phyloP scores from a whole-genome alignment of 2,113 vertebrate species.

The Menura novaehollandiae region DNA sequence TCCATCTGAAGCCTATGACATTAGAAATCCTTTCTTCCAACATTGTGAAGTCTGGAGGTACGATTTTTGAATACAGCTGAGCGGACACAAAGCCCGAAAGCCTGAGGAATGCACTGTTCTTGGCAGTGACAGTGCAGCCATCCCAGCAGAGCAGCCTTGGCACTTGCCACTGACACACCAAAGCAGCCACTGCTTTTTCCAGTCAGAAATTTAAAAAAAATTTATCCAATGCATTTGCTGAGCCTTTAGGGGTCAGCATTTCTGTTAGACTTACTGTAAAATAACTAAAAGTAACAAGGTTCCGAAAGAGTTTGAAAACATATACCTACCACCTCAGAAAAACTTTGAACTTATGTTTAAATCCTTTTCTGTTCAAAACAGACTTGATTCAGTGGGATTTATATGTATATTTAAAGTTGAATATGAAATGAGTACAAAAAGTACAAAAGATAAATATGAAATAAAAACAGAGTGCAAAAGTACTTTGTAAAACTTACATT shows the following conservation, averaged over 20 bases:
- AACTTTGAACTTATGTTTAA: neutral
- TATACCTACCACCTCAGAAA: neutral
- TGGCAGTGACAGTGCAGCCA: neutral
- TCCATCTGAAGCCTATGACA: neutral
- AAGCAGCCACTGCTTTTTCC: neutral
- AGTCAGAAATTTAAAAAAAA: neutral
- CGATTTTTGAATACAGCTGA: neutral
- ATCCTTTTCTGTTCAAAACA: neutral
- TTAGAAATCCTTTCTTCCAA: neutral
- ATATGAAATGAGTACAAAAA: neutral
- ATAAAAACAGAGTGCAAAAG: neutral
- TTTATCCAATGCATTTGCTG: neutral
- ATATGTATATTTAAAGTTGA: neutral
- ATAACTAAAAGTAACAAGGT: neutral
- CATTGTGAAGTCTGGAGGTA: neutral
- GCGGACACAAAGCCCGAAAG: neutral
- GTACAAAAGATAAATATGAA: neutral
- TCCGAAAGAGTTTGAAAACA: neutral
- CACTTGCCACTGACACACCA: neutral
- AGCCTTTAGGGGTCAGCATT: neutral
- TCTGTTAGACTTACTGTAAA: neutral
- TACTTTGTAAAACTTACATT: neutral
- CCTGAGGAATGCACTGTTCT: accelerated
- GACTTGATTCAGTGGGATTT: neutral
- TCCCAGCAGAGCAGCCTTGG: neutral